Percentiles rank a stretch among this genome's conserved stretches.
These are phyloP conservation scores for Limnephilus rhombicus DNA, from an alignment of 2,888 invertebrate genomes.

Conservation along the genomic window DNA sequence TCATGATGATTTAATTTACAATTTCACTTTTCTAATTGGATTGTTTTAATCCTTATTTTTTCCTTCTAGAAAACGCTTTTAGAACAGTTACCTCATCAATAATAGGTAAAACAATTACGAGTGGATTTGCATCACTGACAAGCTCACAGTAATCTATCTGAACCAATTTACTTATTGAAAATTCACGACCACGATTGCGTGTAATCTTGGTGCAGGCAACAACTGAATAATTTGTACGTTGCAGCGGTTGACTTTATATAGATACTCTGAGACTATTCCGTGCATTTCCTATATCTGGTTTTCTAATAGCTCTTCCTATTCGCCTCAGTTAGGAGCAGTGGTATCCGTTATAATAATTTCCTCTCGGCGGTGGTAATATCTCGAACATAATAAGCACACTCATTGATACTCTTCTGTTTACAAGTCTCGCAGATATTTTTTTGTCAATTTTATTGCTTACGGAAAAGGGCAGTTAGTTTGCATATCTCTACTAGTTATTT, in stretches of 20 bases:
- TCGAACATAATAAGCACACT: not conserved
- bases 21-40: not conserved
- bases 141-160: not conserved
- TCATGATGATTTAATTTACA: not conserved
- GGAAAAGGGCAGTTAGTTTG: not conserved
- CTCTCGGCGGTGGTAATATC: not conserved
- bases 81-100: not conserved
- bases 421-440: not conserved
- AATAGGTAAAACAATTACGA: not conserved
- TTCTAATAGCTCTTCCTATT: conserved; percentile 19
- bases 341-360: not conserved
- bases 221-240: not conserved
- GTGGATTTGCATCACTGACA: not conserved
- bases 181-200: not conserved
- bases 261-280: not conserved
- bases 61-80: too few relatives aligned
- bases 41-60: not conserved
- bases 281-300: conserved; percentile 50
- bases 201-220: conserved; percentile 9
- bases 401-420: not conserved
- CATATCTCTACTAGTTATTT: not conserved
- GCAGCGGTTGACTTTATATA: conserved; percentile 32
- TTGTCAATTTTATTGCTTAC: not conserved
- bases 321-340: not conserved
- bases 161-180: conserved; percentile 2